Percentiles rank a stretch among this genome's conserved stretches.
Conservation (phyloP, 1,140 invertebrate genomes). For the Globodera rostochiensis region DNA sequence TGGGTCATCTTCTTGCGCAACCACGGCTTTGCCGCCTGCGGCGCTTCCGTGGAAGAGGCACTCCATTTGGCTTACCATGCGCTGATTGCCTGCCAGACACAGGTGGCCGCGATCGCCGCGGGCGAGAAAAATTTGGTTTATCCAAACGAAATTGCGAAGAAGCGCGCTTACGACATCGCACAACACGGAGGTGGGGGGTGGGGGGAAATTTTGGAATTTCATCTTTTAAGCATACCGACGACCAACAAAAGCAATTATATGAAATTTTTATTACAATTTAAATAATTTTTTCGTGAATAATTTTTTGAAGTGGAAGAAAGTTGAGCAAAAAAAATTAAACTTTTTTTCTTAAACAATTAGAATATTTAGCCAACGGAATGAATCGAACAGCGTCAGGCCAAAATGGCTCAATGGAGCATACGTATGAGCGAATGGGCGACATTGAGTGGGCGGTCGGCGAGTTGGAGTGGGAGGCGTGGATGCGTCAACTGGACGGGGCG, state of each 20-base stretch:
- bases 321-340: neutral
- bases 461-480: constrained; percentile 66
- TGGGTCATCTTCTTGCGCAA: constrained; percentile 85
- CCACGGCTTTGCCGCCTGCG: constrained; percentile 90
- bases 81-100: constrained; percentile 84
- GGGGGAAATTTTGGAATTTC: constrained; percentile 50
- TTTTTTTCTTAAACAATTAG: neutral
- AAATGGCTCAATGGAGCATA: constrained; percentile 75
- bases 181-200: constrained; percentile 65
- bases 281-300: neutral
- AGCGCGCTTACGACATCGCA: constrained; percentile 49
- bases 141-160: constrained; percentile 39
- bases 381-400: constrained; percentile 58
- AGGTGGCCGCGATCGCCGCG: constrained; percentile 64
- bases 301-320: too few relatives aligned
- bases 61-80: constrained; percentile 83
- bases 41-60: constrained; percentile 92
- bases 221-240: too few relatives aligned
- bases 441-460: constrained; percentile 76
- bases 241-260: neutral
- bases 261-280: constrained; percentile 42
- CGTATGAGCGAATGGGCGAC: constrained; percentile 46
- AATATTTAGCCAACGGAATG: constrained; percentile 67
- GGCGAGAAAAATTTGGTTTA: constrained; percentile 54
- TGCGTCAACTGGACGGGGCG: constrained; percentile 94